Percentiles rank a stretch among this genome's conserved stretches.
These are phyloP conservation scores for Drosophila athabasca DNA, from an alignment of 1,140 invertebrate genomes.

Conservation along the genomic window DNA sequence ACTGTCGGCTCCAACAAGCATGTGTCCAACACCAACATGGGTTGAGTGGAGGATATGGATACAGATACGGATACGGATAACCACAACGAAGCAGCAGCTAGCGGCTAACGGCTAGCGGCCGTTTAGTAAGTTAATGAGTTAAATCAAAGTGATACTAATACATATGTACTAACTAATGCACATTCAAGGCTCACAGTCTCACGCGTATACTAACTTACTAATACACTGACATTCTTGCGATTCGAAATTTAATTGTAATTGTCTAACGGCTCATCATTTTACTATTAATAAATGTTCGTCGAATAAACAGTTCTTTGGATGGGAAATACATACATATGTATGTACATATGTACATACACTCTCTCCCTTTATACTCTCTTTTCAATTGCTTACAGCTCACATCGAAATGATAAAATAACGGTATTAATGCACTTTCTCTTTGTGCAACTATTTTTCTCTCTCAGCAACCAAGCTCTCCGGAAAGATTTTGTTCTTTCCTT, in stretches of 20 bases:
- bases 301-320: constrained; percentile 21
- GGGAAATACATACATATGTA: no score
- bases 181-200: constrained; percentile 51
- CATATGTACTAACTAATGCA: constrained; percentile 74
- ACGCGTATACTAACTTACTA: constrained; percentile 41
- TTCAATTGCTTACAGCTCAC: no score
- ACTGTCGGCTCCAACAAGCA: constrained; percentile 51
- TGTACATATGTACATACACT: no score
- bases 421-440: no score
- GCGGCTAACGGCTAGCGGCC: not conserved
- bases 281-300: constrained; percentile 74
- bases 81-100: not conserved
- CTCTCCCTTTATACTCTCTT: no score
- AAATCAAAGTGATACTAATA: constrained; percentile 78
- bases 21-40: constrained; percentile 57
- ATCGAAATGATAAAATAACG: no score
- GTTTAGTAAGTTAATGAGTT: constrained; percentile 44
- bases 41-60: constrained; percentile 26
- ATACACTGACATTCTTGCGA: constrained; percentile 51
- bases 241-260: constrained; percentile 65
- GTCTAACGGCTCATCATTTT: constrained; percentile 61
- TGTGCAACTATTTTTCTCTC: no score
- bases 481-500: no score
- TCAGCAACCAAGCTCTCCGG: no score
- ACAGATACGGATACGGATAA: no score